Evolutionary conservation across 35 echinoderm and acorn worm genomes (phyloP).

Genomic region (Chiridota heheva): DNA sequence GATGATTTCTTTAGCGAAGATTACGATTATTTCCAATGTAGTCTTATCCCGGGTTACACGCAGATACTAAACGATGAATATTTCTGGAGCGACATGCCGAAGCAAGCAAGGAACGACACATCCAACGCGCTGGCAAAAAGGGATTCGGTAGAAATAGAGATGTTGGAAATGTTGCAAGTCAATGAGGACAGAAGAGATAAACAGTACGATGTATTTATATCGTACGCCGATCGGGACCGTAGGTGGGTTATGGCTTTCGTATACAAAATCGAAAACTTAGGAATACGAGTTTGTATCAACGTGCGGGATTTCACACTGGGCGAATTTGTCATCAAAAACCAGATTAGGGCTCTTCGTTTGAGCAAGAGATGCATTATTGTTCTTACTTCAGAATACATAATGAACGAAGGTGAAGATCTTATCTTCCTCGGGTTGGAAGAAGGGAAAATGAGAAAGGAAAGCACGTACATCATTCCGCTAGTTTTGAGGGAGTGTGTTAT

Average conservation of each 20-base stretch:
- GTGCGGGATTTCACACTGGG: neutral
- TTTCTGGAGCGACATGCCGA: constrained; percentile 39
- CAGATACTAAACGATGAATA: constrained; percentile 34
- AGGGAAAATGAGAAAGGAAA: neutral
- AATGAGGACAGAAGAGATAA: neutral
- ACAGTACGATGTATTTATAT: constrained; percentile 57
- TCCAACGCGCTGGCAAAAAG: neutral
- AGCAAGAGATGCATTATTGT: neutral
- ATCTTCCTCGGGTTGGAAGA: neutral
- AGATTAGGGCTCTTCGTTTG: neutral
- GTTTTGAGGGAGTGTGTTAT: too few species aligned
- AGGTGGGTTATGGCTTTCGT: constrained; percentile 64
- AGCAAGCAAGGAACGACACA: neutral
- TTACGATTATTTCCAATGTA: constrained; percentile 54
- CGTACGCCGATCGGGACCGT: constrained; percentile 42
- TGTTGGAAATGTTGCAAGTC: too few species aligned
- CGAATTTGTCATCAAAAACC: neutral
- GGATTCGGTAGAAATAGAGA: too few species aligned
- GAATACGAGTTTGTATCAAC: neutral
- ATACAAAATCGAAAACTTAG: neutral
- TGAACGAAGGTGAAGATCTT: neutral
- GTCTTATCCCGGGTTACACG: constrained; percentile 6
- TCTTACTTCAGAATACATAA: neutral
- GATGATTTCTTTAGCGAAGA: constrained; percentile 67
- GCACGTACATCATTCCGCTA: neutral